These are phyloP conservation scores for Thoracochromis brauschi DNA, from an alignment of 2,113 vertebrate genomes.

Conservation along the genomic window DNA sequence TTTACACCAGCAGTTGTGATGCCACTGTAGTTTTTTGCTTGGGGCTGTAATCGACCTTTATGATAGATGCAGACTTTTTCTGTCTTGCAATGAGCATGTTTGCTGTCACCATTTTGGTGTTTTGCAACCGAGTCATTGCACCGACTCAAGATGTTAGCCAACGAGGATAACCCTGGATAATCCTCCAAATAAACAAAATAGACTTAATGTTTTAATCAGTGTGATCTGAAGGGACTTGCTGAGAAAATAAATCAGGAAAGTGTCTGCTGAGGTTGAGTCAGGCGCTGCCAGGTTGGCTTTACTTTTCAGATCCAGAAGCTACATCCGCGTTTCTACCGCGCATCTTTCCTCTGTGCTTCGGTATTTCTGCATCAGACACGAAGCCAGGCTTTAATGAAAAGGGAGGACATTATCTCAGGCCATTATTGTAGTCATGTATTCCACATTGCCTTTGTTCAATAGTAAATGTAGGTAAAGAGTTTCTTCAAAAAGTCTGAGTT, in stretches of 20 bases:
- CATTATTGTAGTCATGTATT: not conserved
- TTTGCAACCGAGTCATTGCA: not conserved
- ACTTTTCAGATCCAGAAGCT: not conserved
- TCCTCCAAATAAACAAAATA: not conserved
- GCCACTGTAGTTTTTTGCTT: not conserved
- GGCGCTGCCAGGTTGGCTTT: not conserved
- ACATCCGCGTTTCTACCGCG: accelerated
- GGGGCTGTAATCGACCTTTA: not conserved
- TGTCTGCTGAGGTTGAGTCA: accelerated
- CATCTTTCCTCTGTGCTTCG: not conserved
- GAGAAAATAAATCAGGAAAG: not conserved
- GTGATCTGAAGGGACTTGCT: not conserved
- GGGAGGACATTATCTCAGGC: accelerated
- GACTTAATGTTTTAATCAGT: not conserved
- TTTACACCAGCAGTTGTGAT: not conserved
- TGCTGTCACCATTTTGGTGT: not conserved
- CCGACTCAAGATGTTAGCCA: not conserved
- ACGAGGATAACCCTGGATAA: not conserved
- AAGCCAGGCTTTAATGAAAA: not conserved
- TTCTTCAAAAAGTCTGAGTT: not conserved
- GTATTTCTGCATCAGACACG: not conserved
- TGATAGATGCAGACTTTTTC: not conserved
- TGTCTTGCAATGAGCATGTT: not conserved
- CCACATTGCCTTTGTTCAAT: not conserved
- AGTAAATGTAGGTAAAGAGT: not conserved